Conservation (phyloP, 2,113 vertebrate genomes). For the Telmatochromis sp. region DNA sequence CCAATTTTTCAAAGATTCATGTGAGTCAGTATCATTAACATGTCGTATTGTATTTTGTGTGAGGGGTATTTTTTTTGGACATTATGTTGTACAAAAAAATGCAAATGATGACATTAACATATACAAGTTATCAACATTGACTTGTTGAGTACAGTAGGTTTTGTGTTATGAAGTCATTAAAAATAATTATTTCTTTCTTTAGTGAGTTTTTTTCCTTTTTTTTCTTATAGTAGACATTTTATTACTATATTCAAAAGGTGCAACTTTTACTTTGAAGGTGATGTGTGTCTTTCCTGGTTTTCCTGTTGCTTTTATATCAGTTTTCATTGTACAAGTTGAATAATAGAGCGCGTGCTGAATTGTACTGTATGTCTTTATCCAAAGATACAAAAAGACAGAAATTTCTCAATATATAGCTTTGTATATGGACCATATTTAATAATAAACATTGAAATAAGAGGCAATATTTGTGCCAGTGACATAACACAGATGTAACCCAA, state of each 20-base stretch:
- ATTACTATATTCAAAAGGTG: not conserved
- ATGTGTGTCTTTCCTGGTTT: not conserved
- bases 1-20: not conserved
- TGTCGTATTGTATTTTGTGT: not conserved
- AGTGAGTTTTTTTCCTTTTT: not conserved
- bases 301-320: not conserved
- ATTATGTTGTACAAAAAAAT: not conserved
- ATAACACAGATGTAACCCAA: not conserved
- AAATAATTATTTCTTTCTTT: not conserved
- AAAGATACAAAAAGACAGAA: not conserved
- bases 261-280: not conserved
- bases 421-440: not conserved
- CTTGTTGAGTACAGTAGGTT: not conserved
- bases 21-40: accelerated
- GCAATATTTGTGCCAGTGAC: not conserved
- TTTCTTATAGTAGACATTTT: not conserved
- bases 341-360: not conserved
- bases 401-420: not conserved
- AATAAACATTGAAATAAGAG: not conserved
- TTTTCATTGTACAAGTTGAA: not conserved
- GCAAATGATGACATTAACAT: not conserved
- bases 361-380: not conserved
- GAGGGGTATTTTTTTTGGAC: no score
- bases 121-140: not conserved
- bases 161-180: not conserved